Evolutionary conservation across 2,888 invertebrate species (phyloP).

Genomic region (Cantharis flavilabris): DNA sequence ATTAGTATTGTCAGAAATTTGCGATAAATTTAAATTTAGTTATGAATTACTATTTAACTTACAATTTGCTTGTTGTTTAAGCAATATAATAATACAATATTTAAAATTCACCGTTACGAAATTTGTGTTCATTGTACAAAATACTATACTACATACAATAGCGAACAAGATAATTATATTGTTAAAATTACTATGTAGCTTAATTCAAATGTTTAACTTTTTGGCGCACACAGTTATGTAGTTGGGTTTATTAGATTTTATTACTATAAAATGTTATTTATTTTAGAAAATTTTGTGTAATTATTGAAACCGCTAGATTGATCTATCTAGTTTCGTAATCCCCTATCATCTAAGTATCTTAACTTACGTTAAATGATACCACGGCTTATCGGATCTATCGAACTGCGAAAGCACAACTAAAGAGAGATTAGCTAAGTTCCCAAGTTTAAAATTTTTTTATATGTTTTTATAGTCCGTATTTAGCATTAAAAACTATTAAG

Average conservation of each 20-base stretch:
- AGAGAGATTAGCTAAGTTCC: background rate
- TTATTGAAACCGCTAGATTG: background rate
- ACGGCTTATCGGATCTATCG: background rate
- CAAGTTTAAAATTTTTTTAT: background rate
- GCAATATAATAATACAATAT: background rate
- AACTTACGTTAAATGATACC: background rate
- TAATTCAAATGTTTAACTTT: background rate
- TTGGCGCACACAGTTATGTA: background rate
- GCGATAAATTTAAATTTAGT: background rate
- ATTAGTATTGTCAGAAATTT: background rate
- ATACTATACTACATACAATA: background rate
- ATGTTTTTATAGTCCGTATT: background rate
- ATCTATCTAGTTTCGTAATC: background rate
- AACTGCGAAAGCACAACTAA: background rate
- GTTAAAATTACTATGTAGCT: background rate
- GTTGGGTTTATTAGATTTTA: background rate
- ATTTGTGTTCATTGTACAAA: background rate
- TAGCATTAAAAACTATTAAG: background rate
- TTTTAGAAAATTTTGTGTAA: background rate
- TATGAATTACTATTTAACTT: background rate
- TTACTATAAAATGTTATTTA: background rate
- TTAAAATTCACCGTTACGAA: background rate
- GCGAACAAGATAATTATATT: background rate
- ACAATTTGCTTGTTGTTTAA: background rate
- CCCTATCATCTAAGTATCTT: background rate